Evolutionary conservation across 1,140 invertebrate genomes (phyloP).

Genomic region (Amyelois transitella): DNA sequence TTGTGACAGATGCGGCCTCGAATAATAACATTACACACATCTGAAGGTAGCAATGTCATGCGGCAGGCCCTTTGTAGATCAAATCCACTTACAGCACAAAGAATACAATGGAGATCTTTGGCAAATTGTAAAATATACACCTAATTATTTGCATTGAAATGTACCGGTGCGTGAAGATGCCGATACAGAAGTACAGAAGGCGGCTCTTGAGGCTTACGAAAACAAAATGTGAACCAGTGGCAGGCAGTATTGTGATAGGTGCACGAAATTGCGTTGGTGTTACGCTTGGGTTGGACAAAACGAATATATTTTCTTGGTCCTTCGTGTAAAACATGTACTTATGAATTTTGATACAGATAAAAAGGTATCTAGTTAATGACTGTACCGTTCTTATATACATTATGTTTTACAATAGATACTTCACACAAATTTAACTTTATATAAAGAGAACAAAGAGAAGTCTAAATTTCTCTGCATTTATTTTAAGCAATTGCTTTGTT

Average conservation of each 20-base stretch:
- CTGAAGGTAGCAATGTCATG: constrained; percentile 47
- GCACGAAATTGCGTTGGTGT: constrained; percentile 6
- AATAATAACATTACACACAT: constrained; percentile 68
- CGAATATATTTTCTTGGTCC: neutral
- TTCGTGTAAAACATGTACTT: too few species aligned
- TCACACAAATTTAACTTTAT: too few species aligned
- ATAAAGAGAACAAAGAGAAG: too few species aligned
- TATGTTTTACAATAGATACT: too few species aligned
- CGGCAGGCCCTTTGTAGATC: constrained; percentile 48
- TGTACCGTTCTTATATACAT: too few species aligned
- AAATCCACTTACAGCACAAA: constrained; percentile 70
- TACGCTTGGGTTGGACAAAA: neutral
- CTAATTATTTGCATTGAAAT: constrained; percentile 65
- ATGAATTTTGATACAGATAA: too few species aligned
- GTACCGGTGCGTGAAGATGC: constrained; percentile 51
- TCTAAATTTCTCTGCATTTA: too few species aligned
- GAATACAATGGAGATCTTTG: constrained; percentile 62
- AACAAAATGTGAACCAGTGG: constrained; percentile 45
- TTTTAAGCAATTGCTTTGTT: too few species aligned
- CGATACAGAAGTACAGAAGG: constrained; percentile 38
- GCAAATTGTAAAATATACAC: constrained; percentile 72
- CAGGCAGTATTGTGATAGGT: constrained; percentile 33
- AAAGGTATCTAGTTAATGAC: too few species aligned
- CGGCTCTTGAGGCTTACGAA: constrained; percentile 63
- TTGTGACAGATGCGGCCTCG: constrained; percentile 64